Base-by-base conservation (phyloP, 2,113 vertebrate genomes). In the Atherinomorus stipes region DNA sequence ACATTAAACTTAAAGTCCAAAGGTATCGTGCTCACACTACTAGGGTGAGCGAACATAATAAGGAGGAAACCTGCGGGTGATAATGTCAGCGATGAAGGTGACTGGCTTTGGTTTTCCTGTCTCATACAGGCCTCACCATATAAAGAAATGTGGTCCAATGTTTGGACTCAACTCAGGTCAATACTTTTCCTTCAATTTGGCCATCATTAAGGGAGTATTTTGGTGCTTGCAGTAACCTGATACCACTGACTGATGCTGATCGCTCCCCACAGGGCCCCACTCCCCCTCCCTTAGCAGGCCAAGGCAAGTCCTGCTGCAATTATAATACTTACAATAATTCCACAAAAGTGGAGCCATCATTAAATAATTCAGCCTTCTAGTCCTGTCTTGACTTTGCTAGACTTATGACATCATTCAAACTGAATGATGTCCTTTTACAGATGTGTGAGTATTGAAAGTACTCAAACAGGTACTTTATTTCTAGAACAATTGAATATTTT, bases 281-380 rank as follows among this genome's bases (percentile, higher is more conserved):
- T 94, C 72, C 74, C 59, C 49, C 74, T 80, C 74, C 69, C 31
- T 67, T 81, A 77, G 63, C 80, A 80, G 73, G 76, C 81, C 79
- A 91, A 94, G 95, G 94, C 92, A 89, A 95, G 92, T 89, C 92
- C 86, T 90, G 91, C 90, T 92, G 91, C 95, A 96, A 96, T 97
- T 97, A 96, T 90, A 92, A 94, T 95, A 95, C 95, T 96, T 97
- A 95, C 95, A 96, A 95, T 96, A 97, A 97, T 96, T 96, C 92
- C 93, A 95, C 93, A 95, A 96, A 95, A 96, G 94, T 95, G 95
- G 94, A 94, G 94, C 93, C 88, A 86, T 93, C 93, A 94, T 95
- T 95, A 94, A 95, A 96, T 95, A 94, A 96, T 94, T 94, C 92
- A 89, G 90, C 87, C 93, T 95, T 81, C 95, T 93, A 90, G 93